These are phyloP conservation scores for Polyergus mexicanus DNA, from an alignment of 1,140 invertebrate genomes.

Conservation along the genomic window DNA sequence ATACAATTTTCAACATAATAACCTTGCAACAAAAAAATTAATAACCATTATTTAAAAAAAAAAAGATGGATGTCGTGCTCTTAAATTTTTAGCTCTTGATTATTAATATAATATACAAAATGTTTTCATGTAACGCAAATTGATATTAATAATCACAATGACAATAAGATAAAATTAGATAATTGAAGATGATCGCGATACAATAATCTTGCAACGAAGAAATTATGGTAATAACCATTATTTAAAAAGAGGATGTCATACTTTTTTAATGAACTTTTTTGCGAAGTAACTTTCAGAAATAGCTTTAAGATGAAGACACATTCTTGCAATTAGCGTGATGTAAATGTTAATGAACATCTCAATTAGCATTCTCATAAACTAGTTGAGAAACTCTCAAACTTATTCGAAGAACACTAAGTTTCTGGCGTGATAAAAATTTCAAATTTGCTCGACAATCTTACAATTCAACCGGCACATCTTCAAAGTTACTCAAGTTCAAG, in stretches of 20 bases:
- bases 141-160: background rate
- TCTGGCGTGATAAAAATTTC: slow-evolving; percentile 32
- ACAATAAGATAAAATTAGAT: background rate
- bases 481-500: slow-evolving; percentile 6
- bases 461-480: background rate
- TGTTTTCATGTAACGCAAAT: background rate
- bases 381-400: slow-evolving; percentile 14
- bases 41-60: too few species aligned
- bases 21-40: too few species aligned
- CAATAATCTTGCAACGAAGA: too few species aligned
- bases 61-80: background rate
- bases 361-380: slow-evolving; percentile 16
- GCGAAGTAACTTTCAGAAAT: background rate
- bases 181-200: too few species aligned
- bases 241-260: background rate
- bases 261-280: background rate
- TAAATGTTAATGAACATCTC: slow-evolving; percentile 21
- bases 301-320: background rate
- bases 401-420: slow-evolving; percentile 11
- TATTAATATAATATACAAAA: background rate
- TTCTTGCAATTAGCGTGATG: background rate
- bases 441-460: slow-evolving; percentile 11
- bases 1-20: too few species aligned
- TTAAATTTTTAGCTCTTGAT: background rate
- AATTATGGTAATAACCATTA: background rate